Percentiles rank a stretch among this genome's conserved stretches.
Conservation (phyloP, 1,140 invertebrate species). For the Atta texana region DNA sequence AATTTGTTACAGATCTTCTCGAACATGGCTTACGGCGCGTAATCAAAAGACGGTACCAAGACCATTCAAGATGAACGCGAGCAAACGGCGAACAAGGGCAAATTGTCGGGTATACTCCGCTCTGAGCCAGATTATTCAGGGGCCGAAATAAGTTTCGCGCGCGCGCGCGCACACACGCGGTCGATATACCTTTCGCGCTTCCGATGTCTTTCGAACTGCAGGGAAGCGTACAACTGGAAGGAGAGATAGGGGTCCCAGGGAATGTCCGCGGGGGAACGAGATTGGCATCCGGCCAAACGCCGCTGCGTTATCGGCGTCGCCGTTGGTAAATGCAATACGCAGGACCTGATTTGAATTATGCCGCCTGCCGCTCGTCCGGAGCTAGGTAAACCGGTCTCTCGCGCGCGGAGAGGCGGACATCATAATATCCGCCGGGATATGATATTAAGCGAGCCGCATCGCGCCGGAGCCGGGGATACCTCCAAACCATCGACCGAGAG, state of each 20-base stretch:
- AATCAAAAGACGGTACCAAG: not conserved
- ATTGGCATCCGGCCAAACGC: conserved; percentile 67
- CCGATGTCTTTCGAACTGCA: conserved; percentile 60
- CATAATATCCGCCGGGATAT: conserved; percentile 73
- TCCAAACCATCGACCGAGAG: conserved; percentile 42
- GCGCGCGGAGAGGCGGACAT: conserved; percentile 59
- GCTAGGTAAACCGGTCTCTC: conserved; percentile 54
- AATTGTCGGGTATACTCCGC: not conserved
- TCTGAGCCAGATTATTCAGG: conserved; percentile 19
- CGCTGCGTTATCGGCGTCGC: conserved; percentile 64
- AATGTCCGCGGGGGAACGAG: conserved; percentile 47
- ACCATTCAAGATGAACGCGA: not conserved
- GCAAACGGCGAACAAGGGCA: not conserved
- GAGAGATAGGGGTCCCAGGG: conserved; percentile 57
- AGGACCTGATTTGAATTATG: conserved; percentile 65
- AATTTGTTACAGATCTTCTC: not conserved
- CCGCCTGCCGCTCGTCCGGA: conserved; percentile 41
- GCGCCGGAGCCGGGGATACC: not conserved
- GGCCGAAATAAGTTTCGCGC: conserved; percentile 35
- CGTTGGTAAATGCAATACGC: conserved; percentile 61
- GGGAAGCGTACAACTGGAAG: conserved; percentile 55
- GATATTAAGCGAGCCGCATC: conserved; percentile 63
- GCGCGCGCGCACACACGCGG: conserved; percentile 11
- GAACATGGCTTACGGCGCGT: not conserved
- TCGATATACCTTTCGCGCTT: conserved; percentile 61